Base-by-base conservation (phyloP, 1,140 invertebrate species). In the Diorhabda carinulata region DNA sequence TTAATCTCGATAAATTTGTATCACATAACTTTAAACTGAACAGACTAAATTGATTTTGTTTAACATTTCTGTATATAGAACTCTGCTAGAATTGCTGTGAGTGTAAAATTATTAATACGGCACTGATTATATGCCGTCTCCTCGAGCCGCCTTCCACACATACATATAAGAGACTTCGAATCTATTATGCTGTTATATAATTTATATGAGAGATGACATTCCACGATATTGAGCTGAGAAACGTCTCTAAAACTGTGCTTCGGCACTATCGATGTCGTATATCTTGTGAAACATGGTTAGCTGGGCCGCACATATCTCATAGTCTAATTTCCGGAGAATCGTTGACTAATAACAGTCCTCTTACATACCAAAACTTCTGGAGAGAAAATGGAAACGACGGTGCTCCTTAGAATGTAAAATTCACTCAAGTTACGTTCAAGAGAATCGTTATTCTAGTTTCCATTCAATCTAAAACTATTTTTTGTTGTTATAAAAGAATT, bases 301-400 rank as follows among this genome's bases (percentile, higher is more conserved):
- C 73, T 64, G 63, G 70, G 70, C 64, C 70, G 70, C 68, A 70
- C 70, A 74, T 74, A 74, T 74, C 73, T 74, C 73, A 74, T 64
- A 68, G 73, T 74, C 71, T 74, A 74, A 74, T 74, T 74, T 74
- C 73, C 73, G 73, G 70, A 68, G 70, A 67, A n/a, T 69, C 68
- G 68, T 66, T 71, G 68, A 74, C 73, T 74, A 74, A 74, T 74
- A 74, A 72, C 73, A 64, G 70, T 66, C 73, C 73, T 74, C 72
- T 74, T 74, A 67, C 73, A 72, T 74, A 74, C 64, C 73, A 72
- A 72, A 74, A 74, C 73, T 74, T 70, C 67, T 52, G n/a, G 2
- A n/a, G n/a, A 52, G 47, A 52, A 52, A n/a, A 52, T 52, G 64
- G 66, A 60, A 41, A 5, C n/a, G 61, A 42, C 52, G 68, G 41